These are phyloP conservation scores for Poeciliopsis occidentalis DNA, from an alignment of 2,113 vertebrate genomes.

Conservation along the genomic window DNA sequence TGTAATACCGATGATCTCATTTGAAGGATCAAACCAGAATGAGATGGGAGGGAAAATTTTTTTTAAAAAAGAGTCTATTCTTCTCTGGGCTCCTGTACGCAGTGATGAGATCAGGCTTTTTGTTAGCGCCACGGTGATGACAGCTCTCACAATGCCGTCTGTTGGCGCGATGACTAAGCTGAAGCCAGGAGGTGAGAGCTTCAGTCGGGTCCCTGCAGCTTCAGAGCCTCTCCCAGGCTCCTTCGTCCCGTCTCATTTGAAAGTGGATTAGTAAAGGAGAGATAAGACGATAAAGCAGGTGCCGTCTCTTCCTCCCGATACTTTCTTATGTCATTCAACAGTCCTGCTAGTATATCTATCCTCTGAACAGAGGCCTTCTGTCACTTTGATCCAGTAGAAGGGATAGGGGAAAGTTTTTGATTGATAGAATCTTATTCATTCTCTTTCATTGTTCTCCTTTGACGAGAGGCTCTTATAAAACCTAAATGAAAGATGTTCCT, in stretches of 20 bases:
- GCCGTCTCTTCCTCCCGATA: background rate
- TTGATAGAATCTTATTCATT: constrained; percentile 34
- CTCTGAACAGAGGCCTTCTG: constrained; percentile 27
- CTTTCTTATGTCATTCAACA: constrained; percentile 12
- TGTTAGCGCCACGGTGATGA: constrained; percentile 47
- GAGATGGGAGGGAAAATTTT: background rate
- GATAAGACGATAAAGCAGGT: constrained; percentile 34
- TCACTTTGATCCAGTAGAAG: constrained; percentile 35
- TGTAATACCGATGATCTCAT: constrained; percentile 56
- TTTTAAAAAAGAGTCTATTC: constrained; percentile 13
- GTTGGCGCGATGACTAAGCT: constrained; percentile 37
- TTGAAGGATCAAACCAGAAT: constrained; percentile 33
- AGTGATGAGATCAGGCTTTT: constrained; percentile 49
- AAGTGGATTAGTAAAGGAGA: constrained; percentile 37
- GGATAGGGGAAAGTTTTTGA: constrained; percentile 28
- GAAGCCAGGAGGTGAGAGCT: constrained; percentile 39
- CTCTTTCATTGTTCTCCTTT: constrained; percentile 9
- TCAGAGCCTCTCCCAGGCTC: constrained; percentile 13
- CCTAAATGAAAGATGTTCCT: background rate
- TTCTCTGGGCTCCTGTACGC: constrained; percentile 8
- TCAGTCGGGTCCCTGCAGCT: constrained; percentile 18
- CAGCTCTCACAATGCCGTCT: constrained; percentile 50
- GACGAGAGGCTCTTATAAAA: background rate
- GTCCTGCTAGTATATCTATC: constrained; percentile 30
- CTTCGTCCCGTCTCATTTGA: constrained; percentile 19